Evolutionary conservation across 92 coral and sea anemone genomes (phyloP).

Genomic region (Ricordea florida): DNA sequence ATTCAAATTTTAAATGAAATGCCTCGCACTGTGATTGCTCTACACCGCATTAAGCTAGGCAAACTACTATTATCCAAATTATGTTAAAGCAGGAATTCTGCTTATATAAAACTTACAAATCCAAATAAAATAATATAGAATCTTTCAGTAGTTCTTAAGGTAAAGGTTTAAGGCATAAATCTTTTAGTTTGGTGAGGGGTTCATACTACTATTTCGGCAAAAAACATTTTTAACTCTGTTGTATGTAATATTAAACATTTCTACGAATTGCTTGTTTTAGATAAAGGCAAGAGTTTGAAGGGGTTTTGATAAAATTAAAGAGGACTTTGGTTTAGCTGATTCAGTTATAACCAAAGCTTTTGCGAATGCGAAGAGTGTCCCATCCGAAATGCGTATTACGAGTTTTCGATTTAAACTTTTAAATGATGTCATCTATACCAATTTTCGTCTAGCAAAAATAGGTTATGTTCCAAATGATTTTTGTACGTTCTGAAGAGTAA

Average conservation of each 20-base stretch:
- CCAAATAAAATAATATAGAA: too few species aligned
- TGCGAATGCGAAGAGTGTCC: background rate
- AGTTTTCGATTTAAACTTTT: background rate
- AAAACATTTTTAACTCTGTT: background rate
- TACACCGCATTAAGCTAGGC: too few species aligned
- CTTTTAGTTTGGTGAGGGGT: too few species aligned
- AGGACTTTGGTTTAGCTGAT: background rate
- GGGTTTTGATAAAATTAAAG: background rate
- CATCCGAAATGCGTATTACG: constrained; percentile 5
- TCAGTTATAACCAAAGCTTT: constrained; percentile 3
- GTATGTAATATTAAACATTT: background rate
- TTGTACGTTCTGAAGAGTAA: constrained; percentile 12
- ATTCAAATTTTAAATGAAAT: too few species aligned
- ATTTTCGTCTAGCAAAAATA: background rate
- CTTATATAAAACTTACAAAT: too few species aligned
- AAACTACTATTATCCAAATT: too few species aligned
- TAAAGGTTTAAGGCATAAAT: too few species aligned
- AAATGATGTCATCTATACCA: constrained; percentile 1
- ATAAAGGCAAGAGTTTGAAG: background rate
- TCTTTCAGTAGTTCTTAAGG: too few species aligned
- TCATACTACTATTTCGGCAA: too few species aligned
- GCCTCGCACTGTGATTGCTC: too few species aligned
- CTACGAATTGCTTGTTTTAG: constrained; percentile 1
- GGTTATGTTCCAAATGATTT: constrained; percentile 11
- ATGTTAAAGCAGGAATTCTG: too few species aligned